Percentiles rank a stretch among this genome's conserved stretches.
These are phyloP conservation scores for Rutpela maculata DNA, from an alignment of 2,888 invertebrate species.

Conservation along the genomic window DNA sequence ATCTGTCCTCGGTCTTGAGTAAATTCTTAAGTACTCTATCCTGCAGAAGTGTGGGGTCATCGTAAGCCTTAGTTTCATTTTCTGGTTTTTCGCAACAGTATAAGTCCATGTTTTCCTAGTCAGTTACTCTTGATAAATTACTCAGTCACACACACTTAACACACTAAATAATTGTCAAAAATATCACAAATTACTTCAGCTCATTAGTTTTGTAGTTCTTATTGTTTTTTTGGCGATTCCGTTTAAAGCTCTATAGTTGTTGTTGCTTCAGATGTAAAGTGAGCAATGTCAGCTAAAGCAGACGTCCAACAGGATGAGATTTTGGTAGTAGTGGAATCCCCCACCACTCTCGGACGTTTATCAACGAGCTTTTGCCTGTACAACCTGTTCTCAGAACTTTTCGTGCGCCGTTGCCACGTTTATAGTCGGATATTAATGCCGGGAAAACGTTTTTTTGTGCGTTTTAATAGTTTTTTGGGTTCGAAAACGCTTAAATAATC, in stretches of 20 bases:
- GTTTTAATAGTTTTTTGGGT: not conserved
- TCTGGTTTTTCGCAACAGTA: slow-evolving; percentile 70
- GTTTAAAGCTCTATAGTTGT: slow-evolving; percentile 46
- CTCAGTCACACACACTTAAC: slow-evolving; percentile 51
- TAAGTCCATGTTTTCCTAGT: slow-evolving; percentile 67
- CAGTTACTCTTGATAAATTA: slow-evolving; percentile 34
- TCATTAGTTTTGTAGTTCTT: slow-evolving; percentile 46
- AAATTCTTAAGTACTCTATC: slow-evolving; percentile 88
- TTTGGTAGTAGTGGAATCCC: slow-evolving; percentile 48
- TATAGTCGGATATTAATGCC: slow-evolving; percentile 22
- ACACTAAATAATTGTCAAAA: slow-evolving; percentile 48
- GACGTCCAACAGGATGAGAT: slow-evolving; percentile 46
- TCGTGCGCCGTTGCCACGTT: slow-evolving; percentile 42
- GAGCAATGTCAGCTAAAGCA: slow-evolving; percentile 42
- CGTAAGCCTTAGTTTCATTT: slow-evolving; percentile 70
- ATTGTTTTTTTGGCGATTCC: slow-evolving; percentile 30
- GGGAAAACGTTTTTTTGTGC: slow-evolving; percentile 12
- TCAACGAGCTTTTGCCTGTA: slow-evolving; percentile 51
- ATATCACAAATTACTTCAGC: slow-evolving; percentile 51
- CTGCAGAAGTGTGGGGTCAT: slow-evolving; percentile 85
- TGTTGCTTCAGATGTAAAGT: slow-evolving; percentile 44
- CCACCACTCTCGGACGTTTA: slow-evolving; percentile 43
- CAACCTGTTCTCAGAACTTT: slow-evolving; percentile 53
- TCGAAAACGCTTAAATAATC: not conserved
- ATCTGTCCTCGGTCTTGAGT: slow-evolving; percentile 89